Percentiles rank a stretch among this genome's conserved stretches.
phyloP scores from a whole-genome alignment of 2,888 invertebrate species.

The Drosophila helvetica region DNA sequence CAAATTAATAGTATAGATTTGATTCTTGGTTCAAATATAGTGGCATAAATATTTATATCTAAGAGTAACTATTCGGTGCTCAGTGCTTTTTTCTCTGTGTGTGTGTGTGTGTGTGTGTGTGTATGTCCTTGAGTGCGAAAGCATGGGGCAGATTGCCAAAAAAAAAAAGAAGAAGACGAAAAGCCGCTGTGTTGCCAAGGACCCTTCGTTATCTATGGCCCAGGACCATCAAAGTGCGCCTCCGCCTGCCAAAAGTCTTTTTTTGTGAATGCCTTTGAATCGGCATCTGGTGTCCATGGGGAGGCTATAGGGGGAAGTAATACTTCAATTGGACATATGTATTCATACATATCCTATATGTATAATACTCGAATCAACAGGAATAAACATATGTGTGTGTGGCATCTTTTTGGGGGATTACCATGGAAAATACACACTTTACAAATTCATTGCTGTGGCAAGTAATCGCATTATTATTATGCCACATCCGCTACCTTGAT shows the following conservation, averaged over 20 bases:
- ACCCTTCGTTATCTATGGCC: conserved; percentile 21
- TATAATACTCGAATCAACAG: too few species aligned
- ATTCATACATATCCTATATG: neutral
- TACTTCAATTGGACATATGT: conserved; percentile 7
- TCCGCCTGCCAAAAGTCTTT: conserved; percentile 15
- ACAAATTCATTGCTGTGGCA: neutral
- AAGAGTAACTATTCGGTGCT: too few species aligned
- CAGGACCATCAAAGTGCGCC: conserved; percentile 24
- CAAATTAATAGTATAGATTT: too few species aligned
- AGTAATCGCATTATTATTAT: neutral
- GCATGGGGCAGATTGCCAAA: conserved; percentile 43
- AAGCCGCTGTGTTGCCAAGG: conserved; percentile 34
- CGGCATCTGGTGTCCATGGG: neutral
- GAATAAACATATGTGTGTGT: neutral
- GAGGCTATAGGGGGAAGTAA: conserved; percentile 14
- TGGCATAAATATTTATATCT: too few species aligned
- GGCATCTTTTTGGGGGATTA: neutral
- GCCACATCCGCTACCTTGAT: neutral
- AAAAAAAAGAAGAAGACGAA: conserved; percentile 16
- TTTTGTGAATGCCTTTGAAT: conserved; percentile 23
- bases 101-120: too few species aligned
- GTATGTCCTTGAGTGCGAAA: conserved; percentile 11
- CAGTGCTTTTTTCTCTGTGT: too few species aligned
- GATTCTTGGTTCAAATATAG: too few species aligned
- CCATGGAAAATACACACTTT: too few species aligned